A percentile compares a stretch with the other conserved stretches of the same genome.
phyloP scores from a whole-genome alignment of 2,888 invertebrate genomes.

The Choreutis nemorana region DNA sequence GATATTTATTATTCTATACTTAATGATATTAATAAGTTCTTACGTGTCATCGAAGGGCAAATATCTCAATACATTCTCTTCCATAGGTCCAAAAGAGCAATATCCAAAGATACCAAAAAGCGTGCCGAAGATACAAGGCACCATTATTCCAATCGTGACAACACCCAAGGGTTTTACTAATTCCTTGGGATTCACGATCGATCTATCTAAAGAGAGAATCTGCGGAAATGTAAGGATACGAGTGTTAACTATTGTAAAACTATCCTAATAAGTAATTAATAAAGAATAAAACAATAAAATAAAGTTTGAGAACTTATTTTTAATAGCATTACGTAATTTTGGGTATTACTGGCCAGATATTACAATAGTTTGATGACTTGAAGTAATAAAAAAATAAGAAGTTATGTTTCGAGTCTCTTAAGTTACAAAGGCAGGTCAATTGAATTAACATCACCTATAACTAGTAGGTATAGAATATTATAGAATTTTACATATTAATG shows the following conservation, averaged over 20 bases:
- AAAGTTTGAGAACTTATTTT: neutral
- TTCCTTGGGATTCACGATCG: slow-evolving; percentile 18
- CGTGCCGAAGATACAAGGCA: slow-evolving; percentile 17
- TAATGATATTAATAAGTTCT: no score
- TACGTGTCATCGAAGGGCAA: slow-evolving; percentile 31
- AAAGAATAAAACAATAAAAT: slow-evolving; percentile 5
- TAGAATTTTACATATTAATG: neutral
- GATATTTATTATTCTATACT: no score
- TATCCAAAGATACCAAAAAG: slow-evolving; percentile 27
- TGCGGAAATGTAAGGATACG: no score
- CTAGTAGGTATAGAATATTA: no score
- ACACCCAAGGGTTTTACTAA: slow-evolving; percentile 23
- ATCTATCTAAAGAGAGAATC: slow-evolving; percentile 27
- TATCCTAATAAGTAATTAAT: no score
- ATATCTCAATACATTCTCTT: slow-evolving; percentile 31
- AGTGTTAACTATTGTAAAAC: no score
- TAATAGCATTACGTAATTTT: slow-evolving; percentile 1
- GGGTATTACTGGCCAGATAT: no score
- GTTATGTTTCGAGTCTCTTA: no score
- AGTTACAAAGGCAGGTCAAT: no score
- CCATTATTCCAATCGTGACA: slow-evolving; percentile 20
- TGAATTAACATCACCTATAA: no score
- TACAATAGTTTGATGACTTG: no score
- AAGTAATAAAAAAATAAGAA: no score
- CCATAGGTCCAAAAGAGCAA: slow-evolving; percentile 33